Conservation (phyloP, 2,797 vertebrate genomes). For the Chromobotia macracanthus region DNA sequence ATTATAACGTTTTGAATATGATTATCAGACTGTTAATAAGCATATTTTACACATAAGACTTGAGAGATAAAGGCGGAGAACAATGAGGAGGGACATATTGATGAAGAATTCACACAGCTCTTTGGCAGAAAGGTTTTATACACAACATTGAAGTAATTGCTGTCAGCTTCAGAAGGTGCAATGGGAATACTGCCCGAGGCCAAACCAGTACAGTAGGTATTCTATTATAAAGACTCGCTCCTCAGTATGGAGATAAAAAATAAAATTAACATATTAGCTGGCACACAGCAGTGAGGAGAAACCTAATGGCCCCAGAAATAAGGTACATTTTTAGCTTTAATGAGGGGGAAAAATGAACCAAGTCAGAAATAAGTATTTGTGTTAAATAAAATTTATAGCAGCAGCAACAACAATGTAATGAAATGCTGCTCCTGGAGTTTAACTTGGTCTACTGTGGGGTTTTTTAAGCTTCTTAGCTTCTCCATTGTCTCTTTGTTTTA, state of each 20-base stretch:
- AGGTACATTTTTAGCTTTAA: not conserved
- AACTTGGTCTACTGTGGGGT: conserved; percentile 24
- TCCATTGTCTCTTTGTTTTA: conserved; percentile 34
- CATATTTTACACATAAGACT: conserved; percentile 21
- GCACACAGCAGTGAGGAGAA: not conserved
- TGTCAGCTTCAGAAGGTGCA: conserved; percentile 38
- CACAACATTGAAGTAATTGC: conserved; percentile 49
- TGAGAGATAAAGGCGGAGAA: conserved; percentile 25
- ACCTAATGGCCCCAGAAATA: not conserved
- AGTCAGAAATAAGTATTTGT: not conserved
- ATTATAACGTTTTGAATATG: conserved; percentile 9
- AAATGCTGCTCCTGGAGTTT: not conserved
- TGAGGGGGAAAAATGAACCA: not conserved
- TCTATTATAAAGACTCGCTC: conserved; percentile 40
- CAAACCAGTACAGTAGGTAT: conserved; percentile 42
- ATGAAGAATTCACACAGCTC: conserved; percentile 36
- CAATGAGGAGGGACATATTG: conserved; percentile 29
- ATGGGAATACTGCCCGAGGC: conserved; percentile 41
- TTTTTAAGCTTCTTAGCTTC: conserved; percentile 29
- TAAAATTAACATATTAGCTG: conserved; percentile 35
- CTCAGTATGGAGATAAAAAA: conserved; percentile 9
- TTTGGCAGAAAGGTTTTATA: conserved; percentile 28
- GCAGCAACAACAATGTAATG: not conserved
- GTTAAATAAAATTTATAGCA: not conserved
- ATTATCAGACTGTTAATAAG: conserved; percentile 16